Evolutionary conservation across 2,113 vertebrate species (phyloP), one percentile per base, ranked within the genome.

Genomic region (Vulpes vulpes): DNA sequence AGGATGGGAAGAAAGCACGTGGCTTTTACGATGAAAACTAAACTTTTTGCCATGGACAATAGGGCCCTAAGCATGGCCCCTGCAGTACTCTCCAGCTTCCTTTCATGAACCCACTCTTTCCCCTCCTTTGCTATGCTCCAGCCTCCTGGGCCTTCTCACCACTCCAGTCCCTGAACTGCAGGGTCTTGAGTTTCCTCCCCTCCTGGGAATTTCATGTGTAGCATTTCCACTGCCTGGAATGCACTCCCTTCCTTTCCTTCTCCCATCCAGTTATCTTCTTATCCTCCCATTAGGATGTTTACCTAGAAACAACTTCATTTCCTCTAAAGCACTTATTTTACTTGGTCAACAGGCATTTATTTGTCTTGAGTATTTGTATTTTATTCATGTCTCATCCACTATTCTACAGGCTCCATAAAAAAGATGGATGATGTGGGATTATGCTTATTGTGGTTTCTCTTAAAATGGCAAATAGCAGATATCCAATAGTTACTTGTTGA

Each of bases 11-110:
- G 51, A 38, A 69, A 74, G 59, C 22, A 16, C 5, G 3, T 67
- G 57, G 32, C 8, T 25, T 5, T 65, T 81, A 22, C 35, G 27
- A 22, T 11, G 11, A 82, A 86, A 1, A 30, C 3, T 23, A 17
- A 73, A 80, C 15, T 30, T 2, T 20, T 53, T 9, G 8, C 27
- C 32, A 1, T 12, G 1, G 30, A 32, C 27, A 25, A 23, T 3
- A 14, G 0, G 14, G 12, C 25, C 8, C 8, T 30, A 35, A 35
- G 0, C 3, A 1, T 15, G 8, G 19, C 5, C 35, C 35, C 30
- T 60, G 35, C 15, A n/a, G 11, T 3, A 19, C 4, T 49, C 8
- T 78, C 27, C 19, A 6, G 53, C n/a, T 20, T 67, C 19, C 19
- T 78, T 51, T 14, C 43, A 57, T 32, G 7, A 43, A 2, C 20